Percentiles rank a stretch among this genome's conserved stretches.
Conservation (phyloP, 2,113 vertebrate genomes). For the rabbit (Oryctolagus cuniculus) region mOryCun1.1 NC_091443.1:101870001-101870500, state of each 20-base stretch:
- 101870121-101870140: not conserved
- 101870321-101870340: too few species aligned
- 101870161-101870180: too few species aligned
- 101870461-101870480: too few species aligned
- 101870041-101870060: not conserved
- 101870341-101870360: too few species aligned
- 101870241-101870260: not conserved
- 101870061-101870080: not conserved
- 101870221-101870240: slow-evolving; percentile 1
- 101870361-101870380: too few species aligned
- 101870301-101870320: not conserved
- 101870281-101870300: not conserved
- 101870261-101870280: not conserved
- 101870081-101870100: not conserved
- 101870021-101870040: not conserved
- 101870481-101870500: too few species aligned
- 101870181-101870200: not conserved
- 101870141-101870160: not conserved
- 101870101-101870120: not conserved
- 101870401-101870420: too few species aligned
- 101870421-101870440: too few species aligned
- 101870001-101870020: not conserved
- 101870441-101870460: too few species aligned
- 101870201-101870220: not conserved
- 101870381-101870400: too few species aligned